A percentile compares a stretch with the other conserved stretches of the same genome.
Conservation (phyloP, 2,797 vertebrate genomes). For the Sebastes matsubarae region DNA sequence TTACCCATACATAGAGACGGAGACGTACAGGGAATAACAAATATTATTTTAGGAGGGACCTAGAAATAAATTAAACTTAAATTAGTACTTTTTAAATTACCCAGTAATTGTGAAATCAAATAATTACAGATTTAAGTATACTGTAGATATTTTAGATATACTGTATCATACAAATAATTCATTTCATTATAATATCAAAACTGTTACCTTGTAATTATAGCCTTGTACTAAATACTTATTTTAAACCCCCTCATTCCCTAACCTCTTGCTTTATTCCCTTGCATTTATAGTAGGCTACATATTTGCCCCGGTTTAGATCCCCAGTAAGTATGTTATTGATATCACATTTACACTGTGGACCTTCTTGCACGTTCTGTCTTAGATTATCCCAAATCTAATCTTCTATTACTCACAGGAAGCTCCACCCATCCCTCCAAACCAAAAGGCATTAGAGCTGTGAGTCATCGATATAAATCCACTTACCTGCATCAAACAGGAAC, state of each 20-base stretch:
- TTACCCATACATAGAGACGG: not conserved
- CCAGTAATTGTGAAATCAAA: not conserved
- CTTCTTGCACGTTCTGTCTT: not conserved
- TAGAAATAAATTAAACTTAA: not conserved
- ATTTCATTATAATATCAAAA: not conserved
- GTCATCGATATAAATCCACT: conserved; percentile 21
- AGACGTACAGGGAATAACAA: not conserved
- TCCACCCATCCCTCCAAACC: conserved; percentile 10
- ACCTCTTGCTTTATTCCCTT: not conserved
- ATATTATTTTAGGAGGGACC: not conserved
- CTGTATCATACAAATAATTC: not conserved
- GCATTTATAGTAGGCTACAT: not conserved
- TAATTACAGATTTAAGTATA: not conserved
- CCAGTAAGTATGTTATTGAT: not conserved
- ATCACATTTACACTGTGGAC: not conserved
- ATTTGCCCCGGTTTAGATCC: not conserved
- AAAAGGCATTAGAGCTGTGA: conserved; percentile 12
- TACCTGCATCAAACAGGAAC: conserved; percentile 6
- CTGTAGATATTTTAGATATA: not conserved
- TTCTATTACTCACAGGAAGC: conserved; percentile 3
- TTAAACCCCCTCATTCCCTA: not conserved
- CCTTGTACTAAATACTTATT: not conserved
- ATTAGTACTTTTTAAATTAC: not conserved
- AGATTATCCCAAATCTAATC: conserved; percentile 29
- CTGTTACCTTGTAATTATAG: not conserved